Conservation (phyloP, 2,888 invertebrate genomes). For the Allygus modestus region DNA sequence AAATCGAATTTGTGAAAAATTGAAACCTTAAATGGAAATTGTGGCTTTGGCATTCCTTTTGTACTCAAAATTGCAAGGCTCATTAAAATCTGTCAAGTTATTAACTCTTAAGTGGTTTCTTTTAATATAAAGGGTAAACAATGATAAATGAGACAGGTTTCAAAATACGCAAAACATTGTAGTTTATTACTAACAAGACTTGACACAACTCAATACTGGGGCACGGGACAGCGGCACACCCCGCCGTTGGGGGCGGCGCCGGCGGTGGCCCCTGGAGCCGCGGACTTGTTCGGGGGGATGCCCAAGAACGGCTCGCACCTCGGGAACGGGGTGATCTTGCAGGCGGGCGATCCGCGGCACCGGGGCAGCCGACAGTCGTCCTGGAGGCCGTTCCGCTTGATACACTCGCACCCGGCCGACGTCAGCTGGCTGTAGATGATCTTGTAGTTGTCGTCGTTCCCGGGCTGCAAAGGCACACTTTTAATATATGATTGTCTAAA, state of each 20-base stretch:
- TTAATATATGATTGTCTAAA: no score
- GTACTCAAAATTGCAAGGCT: no score
- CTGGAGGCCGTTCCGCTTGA: conserved; percentile 68
- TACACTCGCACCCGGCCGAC: conserved; percentile 65
- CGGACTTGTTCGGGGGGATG: background rate
- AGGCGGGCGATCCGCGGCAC: conserved; percentile 67
- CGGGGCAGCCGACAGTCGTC: conserved; percentile 67
- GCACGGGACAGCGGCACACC: background rate
- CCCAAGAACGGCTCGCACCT: conserved; percentile 67
- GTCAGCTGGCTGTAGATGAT: conserved; percentile 66
- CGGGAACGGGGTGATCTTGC: conserved; percentile 66
- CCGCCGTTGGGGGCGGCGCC: background rate
- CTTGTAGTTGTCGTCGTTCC: conserved; percentile 65
- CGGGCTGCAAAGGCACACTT: conserved; percentile 36
- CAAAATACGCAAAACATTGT: no score
- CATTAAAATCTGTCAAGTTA: no score
- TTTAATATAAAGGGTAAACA: no score
- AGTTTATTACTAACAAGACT: no score
- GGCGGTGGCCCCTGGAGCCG: background rate
- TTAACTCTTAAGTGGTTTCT: no score
- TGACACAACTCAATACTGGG: background rate
- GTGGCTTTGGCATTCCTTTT: no score
- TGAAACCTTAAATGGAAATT: no score
- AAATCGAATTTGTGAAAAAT: no score
- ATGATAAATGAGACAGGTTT: no score